A percentile compares a stretch with the other conserved stretches of the same genome.
Evolutionary conservation across 1,140 invertebrate species (phyloP).

Genomic region (Scaptodrosophila lebanonensis): DNA sequence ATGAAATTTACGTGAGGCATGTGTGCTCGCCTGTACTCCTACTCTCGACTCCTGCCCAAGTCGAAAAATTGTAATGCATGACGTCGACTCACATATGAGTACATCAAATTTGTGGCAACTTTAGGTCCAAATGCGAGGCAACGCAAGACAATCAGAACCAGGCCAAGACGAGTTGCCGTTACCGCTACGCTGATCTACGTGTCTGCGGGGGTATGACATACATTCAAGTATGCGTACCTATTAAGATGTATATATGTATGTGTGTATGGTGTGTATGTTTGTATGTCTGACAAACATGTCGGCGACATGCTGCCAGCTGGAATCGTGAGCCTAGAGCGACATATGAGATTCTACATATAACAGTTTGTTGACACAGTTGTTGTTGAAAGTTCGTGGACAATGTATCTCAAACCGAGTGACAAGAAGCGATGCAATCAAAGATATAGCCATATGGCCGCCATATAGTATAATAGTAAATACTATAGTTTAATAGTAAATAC

Average conservation of each 20-base stretch:
- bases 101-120: constrained; percentile 49
- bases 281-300: constrained; percentile 28
- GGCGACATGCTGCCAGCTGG: constrained; percentile 27
- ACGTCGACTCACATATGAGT: constrained; percentile 44
- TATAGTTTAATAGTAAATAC: too few species aligned
- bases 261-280: too few species aligned
- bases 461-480: too few species aligned
- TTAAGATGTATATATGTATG: too few species aligned
- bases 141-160: constrained; percentile 40
- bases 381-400: too few species aligned
- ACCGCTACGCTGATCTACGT: too few species aligned
- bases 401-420: too few species aligned
- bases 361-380: not conserved
- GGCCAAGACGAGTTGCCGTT: too few species aligned
- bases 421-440: too few species aligned
- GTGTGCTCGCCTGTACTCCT: not conserved
- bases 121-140: constrained; percentile 39
- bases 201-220: too few species aligned
- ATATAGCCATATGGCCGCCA: too few species aligned
- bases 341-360: constrained; percentile 13
- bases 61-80: constrained; percentile 66
- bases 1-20: constrained; percentile 68
- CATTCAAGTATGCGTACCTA: too few species aligned
- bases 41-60: not conserved
- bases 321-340: constrained; percentile 18